Evolutionary conservation across 1,140 invertebrate genomes (phyloP).

Genomic region (Gonatopus flavifemur): DNA sequence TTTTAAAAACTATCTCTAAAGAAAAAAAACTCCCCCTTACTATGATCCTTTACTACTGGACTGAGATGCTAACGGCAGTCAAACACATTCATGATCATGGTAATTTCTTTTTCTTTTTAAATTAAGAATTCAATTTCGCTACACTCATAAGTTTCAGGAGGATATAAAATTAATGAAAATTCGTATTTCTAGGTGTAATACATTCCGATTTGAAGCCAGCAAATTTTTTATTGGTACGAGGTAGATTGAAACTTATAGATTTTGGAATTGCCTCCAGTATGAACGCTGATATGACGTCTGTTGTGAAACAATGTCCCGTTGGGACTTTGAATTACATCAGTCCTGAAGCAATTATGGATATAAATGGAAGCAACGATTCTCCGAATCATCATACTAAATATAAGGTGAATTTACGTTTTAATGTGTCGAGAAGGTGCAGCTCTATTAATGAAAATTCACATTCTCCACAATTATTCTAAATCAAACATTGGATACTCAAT

Average conservation of each 20-base stretch:
- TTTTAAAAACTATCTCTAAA: conserved; percentile 66
- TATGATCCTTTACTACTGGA: conserved; percentile 88
- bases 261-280: conserved; percentile 96
- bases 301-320: conserved; percentile 76
- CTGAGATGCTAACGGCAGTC: conserved; percentile 90
- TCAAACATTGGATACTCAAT: conserved; percentile 4
- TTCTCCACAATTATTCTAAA: too few relatives aligned
- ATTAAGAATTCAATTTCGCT: conserved; percentile 1
- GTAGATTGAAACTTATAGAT: conserved; percentile 92
- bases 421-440: too few relatives aligned
- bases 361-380: conserved; percentile 51
- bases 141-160: too few relatives aligned
- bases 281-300: conserved; percentile 85
- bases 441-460: too few relatives aligned
- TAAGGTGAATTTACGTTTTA: conserved; percentile 36
- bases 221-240: conserved; percentile 90
- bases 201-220: conserved; percentile 97
- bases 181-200: conserved; percentile 75
- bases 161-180: conserved; percentile 23
- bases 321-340: conserved; percentile 97
- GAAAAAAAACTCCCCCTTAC: conserved; percentile 65
- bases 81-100: conserved; percentile 88
- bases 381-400: conserved; percentile 50
- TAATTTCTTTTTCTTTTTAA: conserved; percentile 41
- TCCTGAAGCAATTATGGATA: conserved; percentile 82